These are phyloP conservation scores for Noturus placidus DNA, from an alignment of 2,113 vertebrate genomes.

Conservation along the genomic window DNA sequence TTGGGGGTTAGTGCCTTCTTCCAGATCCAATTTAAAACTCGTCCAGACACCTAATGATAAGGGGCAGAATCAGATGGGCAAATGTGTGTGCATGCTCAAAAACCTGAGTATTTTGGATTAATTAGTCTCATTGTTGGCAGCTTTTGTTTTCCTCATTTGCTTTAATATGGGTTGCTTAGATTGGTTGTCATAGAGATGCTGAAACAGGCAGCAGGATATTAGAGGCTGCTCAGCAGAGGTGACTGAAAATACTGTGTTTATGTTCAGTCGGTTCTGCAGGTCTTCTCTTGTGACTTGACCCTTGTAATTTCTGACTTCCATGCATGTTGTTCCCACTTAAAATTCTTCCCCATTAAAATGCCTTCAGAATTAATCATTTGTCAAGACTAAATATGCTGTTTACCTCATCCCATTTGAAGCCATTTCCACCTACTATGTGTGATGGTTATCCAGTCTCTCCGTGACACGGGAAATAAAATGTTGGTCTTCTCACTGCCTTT, in stretches of 20 bases:
- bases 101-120: slow-evolving; percentile 54
- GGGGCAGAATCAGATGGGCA: slow-evolving; percentile 45
- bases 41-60: slow-evolving; percentile 51
- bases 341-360: not conserved
- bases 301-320: not conserved
- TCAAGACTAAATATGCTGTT: not conserved
- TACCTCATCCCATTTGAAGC: not conserved
- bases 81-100: slow-evolving; percentile 32
- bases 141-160: slow-evolving; percentile 58
- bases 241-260: slow-evolving; percentile 24
- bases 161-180: slow-evolving; percentile 59
- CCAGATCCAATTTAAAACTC: slow-evolving; percentile 51
- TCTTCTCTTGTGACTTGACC: slow-evolving; percentile 2
- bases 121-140: slow-evolving; percentile 60
- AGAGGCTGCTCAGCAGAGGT: slow-evolving; percentile 45
- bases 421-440: not conserved
- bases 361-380: not conserved
- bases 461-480: not conserved
- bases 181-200: slow-evolving; percentile 56
- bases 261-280: not conserved
- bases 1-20: slow-evolving; percentile 50
- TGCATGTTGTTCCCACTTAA: not conserved
- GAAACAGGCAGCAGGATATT: slow-evolving; percentile 50
- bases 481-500: slow-evolving; percentile 31
- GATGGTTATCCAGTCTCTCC: not conserved